phyloP scores from a whole-genome alignment of 1,140 invertebrate species.

The Lanistes nyassanus region DNA sequence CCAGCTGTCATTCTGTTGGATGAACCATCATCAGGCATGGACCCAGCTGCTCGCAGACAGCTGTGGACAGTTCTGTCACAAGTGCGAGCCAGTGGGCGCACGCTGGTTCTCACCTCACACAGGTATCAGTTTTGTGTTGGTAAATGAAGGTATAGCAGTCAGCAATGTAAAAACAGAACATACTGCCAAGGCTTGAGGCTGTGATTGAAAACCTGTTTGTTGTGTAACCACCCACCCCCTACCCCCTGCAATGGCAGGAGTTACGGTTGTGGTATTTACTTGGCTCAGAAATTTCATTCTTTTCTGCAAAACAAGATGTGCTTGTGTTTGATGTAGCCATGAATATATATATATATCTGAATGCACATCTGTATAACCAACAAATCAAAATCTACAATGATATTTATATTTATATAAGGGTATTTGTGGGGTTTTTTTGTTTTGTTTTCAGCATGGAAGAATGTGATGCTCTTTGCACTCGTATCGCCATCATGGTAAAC shows the following conservation, averaged over 20 bases:
- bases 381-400: not conserved
- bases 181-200: not conserved
- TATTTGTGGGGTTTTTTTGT: constrained; percentile 10
- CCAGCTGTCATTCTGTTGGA: constrained; percentile 71
- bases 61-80: constrained; percentile 67
- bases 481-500: constrained; percentile 71
- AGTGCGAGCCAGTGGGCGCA: constrained; percentile 58
- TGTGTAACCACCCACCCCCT: too few species aligned
- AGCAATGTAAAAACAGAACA: not conserved
- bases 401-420: not conserved
- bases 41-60: constrained; percentile 66
- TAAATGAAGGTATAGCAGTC: not conserved
- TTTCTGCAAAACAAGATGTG: not conserved
- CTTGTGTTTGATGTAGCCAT: not conserved
- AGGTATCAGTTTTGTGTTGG: constrained; percentile 46
- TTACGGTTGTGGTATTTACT: too few species aligned
- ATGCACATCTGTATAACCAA: not conserved
- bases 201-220: not conserved
- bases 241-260: not conserved
- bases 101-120: constrained; percentile 64
- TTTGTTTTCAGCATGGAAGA: constrained; percentile 48
- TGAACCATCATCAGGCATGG: constrained; percentile 69
- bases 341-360: not conserved
- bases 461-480: constrained; percentile 70
- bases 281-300: not conserved